phyloP scores from a whole-genome alignment of 2,113 vertebrate genomes.

The Carassius gibelio region DNA sequence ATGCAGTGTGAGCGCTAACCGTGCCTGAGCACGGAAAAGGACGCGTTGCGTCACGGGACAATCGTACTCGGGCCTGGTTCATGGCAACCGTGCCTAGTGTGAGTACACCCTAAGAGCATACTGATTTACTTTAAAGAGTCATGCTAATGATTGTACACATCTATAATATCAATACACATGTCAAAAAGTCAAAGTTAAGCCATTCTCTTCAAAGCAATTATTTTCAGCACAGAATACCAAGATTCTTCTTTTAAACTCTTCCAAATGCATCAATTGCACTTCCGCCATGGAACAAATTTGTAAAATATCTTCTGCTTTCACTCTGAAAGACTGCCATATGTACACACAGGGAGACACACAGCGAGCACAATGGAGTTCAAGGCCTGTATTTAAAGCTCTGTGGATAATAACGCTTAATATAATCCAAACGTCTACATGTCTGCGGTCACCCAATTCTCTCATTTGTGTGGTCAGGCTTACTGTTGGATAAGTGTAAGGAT shows the following conservation, averaged over 20 bases:
- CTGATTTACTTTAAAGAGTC: background rate
- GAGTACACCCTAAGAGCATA: background rate
- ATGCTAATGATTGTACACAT: background rate
- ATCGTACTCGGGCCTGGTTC: no score
- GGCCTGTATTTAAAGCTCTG: background rate
- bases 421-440: constrained; percentile 36
- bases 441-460: constrained; percentile 22
- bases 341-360: background rate
- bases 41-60: no score
- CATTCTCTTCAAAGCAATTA: background rate
- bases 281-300: background rate
- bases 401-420: constrained; percentile 15
- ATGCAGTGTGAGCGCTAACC: no score
- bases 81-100: no score
- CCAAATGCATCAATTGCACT: background rate
- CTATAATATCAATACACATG: background rate
- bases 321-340: background rate
- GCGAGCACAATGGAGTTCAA: background rate
- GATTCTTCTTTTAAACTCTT: background rate
- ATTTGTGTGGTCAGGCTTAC: constrained; percentile 36
- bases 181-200: background rate
- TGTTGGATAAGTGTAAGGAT: constrained; percentile 13
- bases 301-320: background rate
- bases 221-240: background rate
- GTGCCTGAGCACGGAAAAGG: no score